Conservation (phyloP, 2,888 invertebrate species). For the Cantharis rufa region DNA sequence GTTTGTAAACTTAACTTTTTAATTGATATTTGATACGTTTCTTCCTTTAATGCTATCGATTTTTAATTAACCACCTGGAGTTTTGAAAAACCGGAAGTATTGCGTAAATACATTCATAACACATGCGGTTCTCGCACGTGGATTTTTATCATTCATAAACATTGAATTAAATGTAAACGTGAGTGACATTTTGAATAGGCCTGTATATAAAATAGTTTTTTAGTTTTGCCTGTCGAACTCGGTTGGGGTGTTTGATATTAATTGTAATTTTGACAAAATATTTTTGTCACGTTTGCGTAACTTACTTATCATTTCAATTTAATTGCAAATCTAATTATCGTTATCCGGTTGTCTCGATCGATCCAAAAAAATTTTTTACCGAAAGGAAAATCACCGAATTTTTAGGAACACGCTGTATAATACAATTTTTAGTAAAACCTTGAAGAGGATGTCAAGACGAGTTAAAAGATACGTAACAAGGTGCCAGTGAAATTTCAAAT, state of each 20-base stretch:
- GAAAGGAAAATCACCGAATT: no score
- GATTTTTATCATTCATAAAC: constrained; percentile 15
- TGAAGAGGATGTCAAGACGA: not conserved
- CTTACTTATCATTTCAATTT: not conserved
- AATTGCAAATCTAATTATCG: not conserved
- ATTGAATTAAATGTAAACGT: constrained; percentile 7
- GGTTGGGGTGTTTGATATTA: not conserved
- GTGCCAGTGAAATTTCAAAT: not conserved
- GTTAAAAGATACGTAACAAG: not conserved
- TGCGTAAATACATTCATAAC: constrained; percentile 1
- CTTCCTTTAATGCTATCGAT: constrained; percentile 6
- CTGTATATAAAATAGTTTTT: not conserved
- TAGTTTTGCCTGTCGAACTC: not conserved
- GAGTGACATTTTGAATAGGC: not conserved
- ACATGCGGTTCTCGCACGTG: constrained; percentile 19
- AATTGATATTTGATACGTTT: not conserved
- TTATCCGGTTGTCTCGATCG: not conserved
- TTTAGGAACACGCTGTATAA: not conserved
- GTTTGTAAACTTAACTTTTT: not conserved
- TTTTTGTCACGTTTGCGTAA: not conserved
- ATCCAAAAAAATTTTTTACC: not conserved
- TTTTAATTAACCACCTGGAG: constrained; percentile 24
- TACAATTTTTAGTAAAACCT: not conserved
- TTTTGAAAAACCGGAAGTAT: constrained; percentile 21
- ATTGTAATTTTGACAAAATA: not conserved